phyloP scores from a whole-genome alignment of 2,113 vertebrate species.

The Pseudorhombus dupliciocellatus region DNA sequence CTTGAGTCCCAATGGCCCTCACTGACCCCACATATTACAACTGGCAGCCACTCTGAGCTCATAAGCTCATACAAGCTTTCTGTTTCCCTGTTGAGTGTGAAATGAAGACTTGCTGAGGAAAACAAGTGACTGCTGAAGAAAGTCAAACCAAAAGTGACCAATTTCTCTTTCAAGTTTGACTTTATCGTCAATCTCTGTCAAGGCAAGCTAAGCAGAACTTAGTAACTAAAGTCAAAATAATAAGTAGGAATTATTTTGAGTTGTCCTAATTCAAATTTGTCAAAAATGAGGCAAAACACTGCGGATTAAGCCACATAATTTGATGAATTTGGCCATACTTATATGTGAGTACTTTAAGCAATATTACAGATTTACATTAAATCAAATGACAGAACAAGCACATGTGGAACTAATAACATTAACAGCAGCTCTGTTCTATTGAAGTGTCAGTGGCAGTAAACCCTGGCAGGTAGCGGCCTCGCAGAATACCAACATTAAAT shows the following conservation, averaged over 20 bases:
- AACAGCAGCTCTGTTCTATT: not conserved
- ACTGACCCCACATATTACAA: constrained; percentile 50
- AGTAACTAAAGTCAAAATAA: not conserved
- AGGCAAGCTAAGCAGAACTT: not conserved
- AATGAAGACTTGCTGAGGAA: constrained; percentile 24
- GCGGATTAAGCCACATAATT: not conserved
- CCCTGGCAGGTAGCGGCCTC: constrained; percentile 16
- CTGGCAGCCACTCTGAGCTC: constrained; percentile 47
- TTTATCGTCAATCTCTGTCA: not conserved
- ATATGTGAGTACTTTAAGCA: constrained; percentile 12
- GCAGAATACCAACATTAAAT: constrained; percentile 19
- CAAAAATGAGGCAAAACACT: not conserved
- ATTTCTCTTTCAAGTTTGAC: not conserved
- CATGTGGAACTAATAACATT: constrained; percentile 25
- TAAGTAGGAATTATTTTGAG: not conserved
- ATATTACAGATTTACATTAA: constrained; percentile 29
- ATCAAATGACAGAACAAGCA: constrained; percentile 29
- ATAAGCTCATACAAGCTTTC: constrained; percentile 38
- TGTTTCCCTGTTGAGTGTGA: constrained; percentile 18
- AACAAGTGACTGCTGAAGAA: constrained; percentile 32
- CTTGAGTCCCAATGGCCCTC: constrained; percentile 47
- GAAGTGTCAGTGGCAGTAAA: not conserved
- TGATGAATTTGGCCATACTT: constrained; percentile 1
- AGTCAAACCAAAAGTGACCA: not conserved
- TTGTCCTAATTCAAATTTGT: not conserved